Percentiles rank a stretch among this genome's conserved stretches.
These are phyloP conservation scores for Ailurus styani DNA, from an alignment of 2,113 vertebrate genomes.

Conservation along the genomic window DNA sequence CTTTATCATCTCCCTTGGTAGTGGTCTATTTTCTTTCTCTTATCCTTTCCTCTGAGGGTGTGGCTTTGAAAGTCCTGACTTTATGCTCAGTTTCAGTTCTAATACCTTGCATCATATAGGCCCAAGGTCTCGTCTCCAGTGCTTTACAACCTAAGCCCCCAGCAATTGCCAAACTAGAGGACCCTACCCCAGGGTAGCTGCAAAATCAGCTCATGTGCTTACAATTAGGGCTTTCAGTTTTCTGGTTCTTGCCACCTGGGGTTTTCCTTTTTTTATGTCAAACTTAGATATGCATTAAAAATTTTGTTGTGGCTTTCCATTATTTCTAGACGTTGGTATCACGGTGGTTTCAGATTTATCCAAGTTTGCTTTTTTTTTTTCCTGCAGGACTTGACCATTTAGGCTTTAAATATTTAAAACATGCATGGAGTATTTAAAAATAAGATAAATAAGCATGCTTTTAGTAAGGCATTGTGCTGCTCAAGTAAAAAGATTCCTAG, in stretches of 20 bases:
- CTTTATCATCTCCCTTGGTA: not conserved
- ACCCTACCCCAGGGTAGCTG: not conserved
- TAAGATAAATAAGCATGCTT: not conserved
- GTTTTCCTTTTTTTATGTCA: not conserved
- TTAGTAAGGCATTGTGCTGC: not conserved
- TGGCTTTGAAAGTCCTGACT: conserved; percentile 1
- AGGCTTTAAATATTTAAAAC: conserved; percentile 15
- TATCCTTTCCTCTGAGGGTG: not conserved
- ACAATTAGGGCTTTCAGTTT: not conserved
- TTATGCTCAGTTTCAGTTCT: not conserved
- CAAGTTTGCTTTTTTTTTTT: not conserved
- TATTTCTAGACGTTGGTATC: conserved; percentile 21
- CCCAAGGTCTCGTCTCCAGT: not conserved
- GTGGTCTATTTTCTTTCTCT: conserved; percentile 34
- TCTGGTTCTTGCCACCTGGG: not conserved
- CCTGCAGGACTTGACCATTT: not conserved
- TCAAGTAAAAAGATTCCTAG: not conserved
- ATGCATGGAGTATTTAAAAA: not conserved
- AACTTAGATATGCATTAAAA: not conserved
- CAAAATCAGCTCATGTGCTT: not conserved
- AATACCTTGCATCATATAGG: not conserved
- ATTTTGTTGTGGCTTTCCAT: not conserved
- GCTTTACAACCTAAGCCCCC: not conserved
- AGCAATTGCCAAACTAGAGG: not conserved
- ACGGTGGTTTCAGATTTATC: not conserved